These are phyloP conservation scores for Neodontobutis hainanensis DNA, from an alignment of 2,113 vertebrate species.

Conservation along the genomic window DNA sequence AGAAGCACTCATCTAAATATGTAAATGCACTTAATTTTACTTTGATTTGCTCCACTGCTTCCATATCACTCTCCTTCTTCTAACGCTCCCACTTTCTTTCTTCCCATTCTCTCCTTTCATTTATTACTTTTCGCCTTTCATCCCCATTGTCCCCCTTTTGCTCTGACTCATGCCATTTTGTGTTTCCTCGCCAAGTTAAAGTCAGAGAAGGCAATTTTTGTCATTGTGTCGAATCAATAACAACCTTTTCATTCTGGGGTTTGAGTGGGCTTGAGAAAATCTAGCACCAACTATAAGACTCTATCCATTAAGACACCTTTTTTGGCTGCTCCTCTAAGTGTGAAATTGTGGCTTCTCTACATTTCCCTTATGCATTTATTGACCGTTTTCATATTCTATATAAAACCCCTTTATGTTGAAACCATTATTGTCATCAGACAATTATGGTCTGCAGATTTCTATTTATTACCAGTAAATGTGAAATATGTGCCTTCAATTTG, in stretches of 20 bases:
- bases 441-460: background rate
- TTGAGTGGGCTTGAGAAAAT: background rate
- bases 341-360: background rate
- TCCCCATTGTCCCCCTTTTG: conserved; percentile 5
- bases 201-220: background rate
- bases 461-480: background rate
- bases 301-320: background rate
- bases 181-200: background rate
- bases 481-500: background rate
- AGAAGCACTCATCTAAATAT: conserved; percentile 82
- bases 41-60: conserved; percentile 81
- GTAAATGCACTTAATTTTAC: conserved; percentile 83
- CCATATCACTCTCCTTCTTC: conserved; percentile 56
- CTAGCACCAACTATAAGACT: background rate
- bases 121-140: conserved; percentile 37
- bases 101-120: conserved; percentile 43
- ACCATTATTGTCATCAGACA: conserved; percentile 7
- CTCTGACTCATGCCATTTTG: conserved; percentile 16
- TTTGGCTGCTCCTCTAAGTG: background rate
- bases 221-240: conserved; percentile 1
- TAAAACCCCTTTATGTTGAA: conserved; percentile 30
- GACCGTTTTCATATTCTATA: background rate
- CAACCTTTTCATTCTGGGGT: background rate
- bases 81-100: conserved; percentile 36
- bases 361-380: background rate